A percentile compares a stretch with the other conserved stretches of the same genome.
Evolutionary conservation across 2,113 vertebrate genomes (phyloP).

Genomic region (Halichoerus grypus): DNA sequence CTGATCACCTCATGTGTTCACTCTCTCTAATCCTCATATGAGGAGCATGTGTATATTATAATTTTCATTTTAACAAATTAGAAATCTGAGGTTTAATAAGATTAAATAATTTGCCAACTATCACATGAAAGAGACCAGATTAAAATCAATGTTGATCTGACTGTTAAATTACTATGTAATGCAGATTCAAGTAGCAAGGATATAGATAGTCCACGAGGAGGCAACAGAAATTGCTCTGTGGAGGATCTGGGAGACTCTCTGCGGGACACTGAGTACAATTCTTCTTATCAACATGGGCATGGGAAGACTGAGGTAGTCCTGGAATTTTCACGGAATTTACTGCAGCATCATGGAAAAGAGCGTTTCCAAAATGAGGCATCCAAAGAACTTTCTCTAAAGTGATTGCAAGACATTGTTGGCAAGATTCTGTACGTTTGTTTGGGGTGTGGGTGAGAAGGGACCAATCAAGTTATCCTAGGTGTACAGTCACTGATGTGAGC

Average conservation of each 20-base stretch:
- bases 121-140: background rate
- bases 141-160: background rate
- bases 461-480: background rate
- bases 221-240: background rate
- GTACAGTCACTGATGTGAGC: background rate
- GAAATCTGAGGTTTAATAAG: background rate
- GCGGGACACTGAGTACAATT: background rate
- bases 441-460: background rate
- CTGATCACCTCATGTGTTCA: background rate
- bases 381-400: background rate
- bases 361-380: background rate
- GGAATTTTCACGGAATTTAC: background rate
- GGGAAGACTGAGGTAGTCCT: background rate
- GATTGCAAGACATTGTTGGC: background rate
- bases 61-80: background rate
- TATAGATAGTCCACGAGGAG: too few relatives aligned
- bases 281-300: background rate
- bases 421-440: background rate
- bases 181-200: background rate
- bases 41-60: background rate
- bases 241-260: background rate
- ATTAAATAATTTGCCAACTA: background rate
- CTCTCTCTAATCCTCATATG: background rate
- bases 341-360: background rate
- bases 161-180: background rate